A percentile compares a stretch with the other conserved stretches of the same genome.
Evolutionary conservation across 2,888 invertebrate genomes (phyloP).

Genomic region (Drosophila pegasa): DNA sequence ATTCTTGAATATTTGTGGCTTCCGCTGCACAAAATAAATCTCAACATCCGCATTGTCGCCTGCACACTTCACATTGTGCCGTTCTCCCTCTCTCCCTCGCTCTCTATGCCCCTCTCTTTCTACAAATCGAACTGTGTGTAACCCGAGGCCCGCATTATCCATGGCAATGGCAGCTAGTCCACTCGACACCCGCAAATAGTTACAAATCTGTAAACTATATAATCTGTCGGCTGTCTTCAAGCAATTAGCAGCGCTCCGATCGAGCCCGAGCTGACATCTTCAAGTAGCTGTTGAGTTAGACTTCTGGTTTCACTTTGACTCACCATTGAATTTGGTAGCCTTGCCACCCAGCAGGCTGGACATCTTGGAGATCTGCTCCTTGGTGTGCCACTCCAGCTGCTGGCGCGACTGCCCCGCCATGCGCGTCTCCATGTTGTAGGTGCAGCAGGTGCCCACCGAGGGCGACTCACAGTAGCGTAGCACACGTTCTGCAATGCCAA

Average conservation of each 20-base stretch:
- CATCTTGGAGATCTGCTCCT: conserved; percentile 90
- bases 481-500: conserved; percentile 78
- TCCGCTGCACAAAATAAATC: conserved; percentile 64
- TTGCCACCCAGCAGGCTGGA: conserved; percentile 91
- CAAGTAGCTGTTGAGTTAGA: conserved; percentile 69
- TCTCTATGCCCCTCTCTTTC: neutral
- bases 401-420: conserved; percentile 89
- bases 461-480: conserved; percentile 84
- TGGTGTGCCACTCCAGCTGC: conserved; percentile 90
- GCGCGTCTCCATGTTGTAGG: conserved; percentile 87
- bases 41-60: conserved; percentile 72
- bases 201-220: conserved; percentile 41
- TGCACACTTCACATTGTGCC: conserved; percentile 43
- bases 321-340: conserved; percentile 94
- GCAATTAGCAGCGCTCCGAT: conserved; percentile 34
- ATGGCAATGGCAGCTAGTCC: conserved; percentile 28
- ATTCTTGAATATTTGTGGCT: conserved; percentile 60
- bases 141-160: conserved; percentile 61
- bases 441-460: conserved; percentile 87
- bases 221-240: conserved; percentile 34
- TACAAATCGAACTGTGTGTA: conserved; percentile 30
- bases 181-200: conserved; percentile 66
- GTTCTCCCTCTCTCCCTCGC: neutral
- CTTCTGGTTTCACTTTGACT: conserved; percentile 84
- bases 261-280: conserved; percentile 31